Evolutionary conservation across 1,140 invertebrate genomes (phyloP), one percentile per base, ranked within the genome.

Genomic region (Anastatus disparis): DNA sequence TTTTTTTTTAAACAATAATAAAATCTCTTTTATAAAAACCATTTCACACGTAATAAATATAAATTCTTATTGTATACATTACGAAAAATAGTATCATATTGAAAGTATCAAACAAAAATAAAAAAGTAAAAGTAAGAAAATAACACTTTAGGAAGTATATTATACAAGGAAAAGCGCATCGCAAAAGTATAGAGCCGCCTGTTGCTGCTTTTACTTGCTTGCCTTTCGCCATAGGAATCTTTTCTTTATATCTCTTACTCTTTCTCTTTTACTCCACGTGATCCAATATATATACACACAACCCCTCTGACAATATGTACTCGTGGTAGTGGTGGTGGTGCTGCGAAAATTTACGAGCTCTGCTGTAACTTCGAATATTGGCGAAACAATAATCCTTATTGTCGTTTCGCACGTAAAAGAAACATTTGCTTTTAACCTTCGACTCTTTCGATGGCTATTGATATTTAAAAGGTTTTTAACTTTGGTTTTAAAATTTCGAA

Each of bases 301-400:
- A 27, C 42, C 48, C 48, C 62, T 64, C 35, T 26, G 56, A 22
- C 56, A 27, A n/a, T 15, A 15, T 29, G 61, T 52, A 46, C 44
- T n/a, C 20, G 40, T 9, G 22, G 38, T 59, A 27, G 35, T 26
- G 56, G 29, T 38, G 63, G 52, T 24, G 55, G 50, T 40, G 52
- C 35, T 40, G n/a, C 26, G 67, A 20, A 70, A 63, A 70, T 70
- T 70, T 70, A 70, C 55, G 68, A 70, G 67, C 48, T 12, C n/a
- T 22, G 8, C 44, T 40, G 42, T 29, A 17, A 56, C 35, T 44
- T 40, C 9, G 50, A 55, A 44, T 55, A 65, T 65, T 35, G 55
- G 46, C 46, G 66, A 59, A 53, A 69, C 67, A 69, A 69, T 70
- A 56, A 70, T 70, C 68, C 48, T 35, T 27, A 35, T 70, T 46